A percentile compares a stretch with the other conserved stretches of the same genome.
Conservation (phyloP, 2,797 vertebrate species). For the Coregonus sp. region DNA sequence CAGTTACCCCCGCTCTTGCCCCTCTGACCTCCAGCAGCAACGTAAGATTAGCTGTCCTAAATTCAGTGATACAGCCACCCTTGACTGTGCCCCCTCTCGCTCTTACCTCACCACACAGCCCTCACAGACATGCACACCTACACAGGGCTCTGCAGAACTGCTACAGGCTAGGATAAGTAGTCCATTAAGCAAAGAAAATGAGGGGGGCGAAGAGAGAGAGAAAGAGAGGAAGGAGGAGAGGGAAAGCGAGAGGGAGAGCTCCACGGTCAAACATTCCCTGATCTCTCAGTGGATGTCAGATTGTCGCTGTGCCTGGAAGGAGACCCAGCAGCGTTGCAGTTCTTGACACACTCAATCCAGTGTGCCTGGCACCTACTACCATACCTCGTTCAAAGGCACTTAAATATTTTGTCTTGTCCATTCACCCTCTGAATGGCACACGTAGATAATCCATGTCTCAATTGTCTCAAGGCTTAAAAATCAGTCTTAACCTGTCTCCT, state of each 20-base stretch:
- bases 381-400: too few relatives aligned
- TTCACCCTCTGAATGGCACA: too few relatives aligned
- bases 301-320: conserved; percentile 82
- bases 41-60: conserved; percentile 73
- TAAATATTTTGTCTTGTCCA: too few relatives aligned
- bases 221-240: conserved; percentile 9
- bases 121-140: conserved; percentile 33
- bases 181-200: conserved; percentile 9
- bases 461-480: too few relatives aligned
- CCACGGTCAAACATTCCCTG: conserved; percentile 68
- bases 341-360: too few relatives aligned
- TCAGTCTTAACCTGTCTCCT: too few relatives aligned
- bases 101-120: neutral
- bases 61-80: conserved; percentile 36
- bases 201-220: conserved; percentile 10
- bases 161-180: conserved; percentile 23
- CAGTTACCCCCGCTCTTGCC: conserved; percentile 67
- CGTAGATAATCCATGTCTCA: too few relatives aligned
- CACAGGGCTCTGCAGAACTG: conserved; percentile 23
- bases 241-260: conserved; percentile 9
- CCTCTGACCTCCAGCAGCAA: conserved; percentile 57
- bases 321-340: conserved; percentile 46
- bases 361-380: too few relatives aligned
- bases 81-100: conserved; percentile 8
- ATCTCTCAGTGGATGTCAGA: conserved; percentile 84